These are phyloP conservation scores for Temnothorax nylanderi DNA, from an alignment of 1,140 invertebrate genomes.

Conservation along the genomic window DNA sequence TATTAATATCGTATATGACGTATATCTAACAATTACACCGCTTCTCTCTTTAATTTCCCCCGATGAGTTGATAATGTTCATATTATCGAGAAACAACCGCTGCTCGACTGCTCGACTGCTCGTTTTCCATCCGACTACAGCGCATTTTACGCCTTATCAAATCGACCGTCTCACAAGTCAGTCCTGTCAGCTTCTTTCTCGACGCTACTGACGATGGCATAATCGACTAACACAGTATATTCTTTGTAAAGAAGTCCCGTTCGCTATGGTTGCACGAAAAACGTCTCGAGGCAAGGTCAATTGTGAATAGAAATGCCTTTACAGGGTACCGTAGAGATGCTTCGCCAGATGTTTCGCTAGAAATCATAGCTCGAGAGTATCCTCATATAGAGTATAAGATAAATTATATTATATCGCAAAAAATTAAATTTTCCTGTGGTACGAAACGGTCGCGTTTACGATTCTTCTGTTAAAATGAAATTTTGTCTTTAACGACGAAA, in stretches of 20 bases:
- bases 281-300: conserved; percentile 44
- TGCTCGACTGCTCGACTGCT: neutral
- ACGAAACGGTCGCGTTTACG: neutral
- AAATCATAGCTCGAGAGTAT: neutral
- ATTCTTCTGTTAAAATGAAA: neutral
- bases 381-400: neutral
- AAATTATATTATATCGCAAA: neutral
- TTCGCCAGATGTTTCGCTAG: conserved; percentile 1
- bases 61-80: conserved; percentile 7
- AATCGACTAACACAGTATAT: conserved; percentile 47
- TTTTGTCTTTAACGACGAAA: neutral
- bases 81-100: neutral
- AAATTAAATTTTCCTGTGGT: neutral
- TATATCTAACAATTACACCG: neutral
- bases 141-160: conserved; percentile 56
- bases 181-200: conserved; percentile 51
- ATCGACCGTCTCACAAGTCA: conserved; percentile 25
- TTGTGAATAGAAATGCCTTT: conserved; percentile 27
- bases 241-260: conserved; percentile 38
- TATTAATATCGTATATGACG: neutral
- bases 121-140: conserved; percentile 35
- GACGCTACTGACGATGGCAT: conserved; percentile 42
- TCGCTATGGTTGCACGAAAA: conserved; percentile 41
- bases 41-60: neutral
- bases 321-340: neutral